These are phyloP conservation scores for Chrysemys picta DNA, from an alignment of 2,113 vertebrate genomes.

Conservation along the genomic window DNA sequence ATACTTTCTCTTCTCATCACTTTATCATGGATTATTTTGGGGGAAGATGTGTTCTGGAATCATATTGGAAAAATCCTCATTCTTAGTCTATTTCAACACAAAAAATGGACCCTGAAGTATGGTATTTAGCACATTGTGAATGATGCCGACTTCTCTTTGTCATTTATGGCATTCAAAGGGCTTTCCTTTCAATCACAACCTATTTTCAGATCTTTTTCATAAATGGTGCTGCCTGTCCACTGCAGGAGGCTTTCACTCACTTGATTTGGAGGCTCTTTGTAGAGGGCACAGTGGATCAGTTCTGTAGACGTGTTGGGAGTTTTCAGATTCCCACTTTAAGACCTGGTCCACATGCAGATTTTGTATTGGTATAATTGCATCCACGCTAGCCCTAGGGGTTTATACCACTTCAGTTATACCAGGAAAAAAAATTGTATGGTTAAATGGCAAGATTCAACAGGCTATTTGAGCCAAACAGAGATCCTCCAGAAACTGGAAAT, in stretches of 20 bases:
- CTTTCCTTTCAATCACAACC: background rate
- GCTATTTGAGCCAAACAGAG: background rate
- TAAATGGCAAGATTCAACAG: background rate
- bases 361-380: background rate
- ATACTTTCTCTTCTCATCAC: constrained; percentile 22
- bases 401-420: background rate
- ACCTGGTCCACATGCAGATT: background rate
- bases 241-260: accelerated
- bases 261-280: background rate
- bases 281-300: background rate
- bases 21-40: background rate
- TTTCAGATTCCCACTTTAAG: background rate
- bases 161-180: background rate
- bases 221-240: background rate
- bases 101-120: background rate
- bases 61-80: background rate
- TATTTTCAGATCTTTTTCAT: background rate
- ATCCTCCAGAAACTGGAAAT: background rate
- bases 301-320: background rate
- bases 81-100: background rate
- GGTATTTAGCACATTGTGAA: background rate
- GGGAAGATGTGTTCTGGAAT: constrained; percentile 12
- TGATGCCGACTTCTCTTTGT: background rate
- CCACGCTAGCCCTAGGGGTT: background rate
- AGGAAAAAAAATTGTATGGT: background rate